phyloP scores from a whole-genome alignment of 2,888 invertebrate species.

The Nemotelus pantherinus region DNA sequence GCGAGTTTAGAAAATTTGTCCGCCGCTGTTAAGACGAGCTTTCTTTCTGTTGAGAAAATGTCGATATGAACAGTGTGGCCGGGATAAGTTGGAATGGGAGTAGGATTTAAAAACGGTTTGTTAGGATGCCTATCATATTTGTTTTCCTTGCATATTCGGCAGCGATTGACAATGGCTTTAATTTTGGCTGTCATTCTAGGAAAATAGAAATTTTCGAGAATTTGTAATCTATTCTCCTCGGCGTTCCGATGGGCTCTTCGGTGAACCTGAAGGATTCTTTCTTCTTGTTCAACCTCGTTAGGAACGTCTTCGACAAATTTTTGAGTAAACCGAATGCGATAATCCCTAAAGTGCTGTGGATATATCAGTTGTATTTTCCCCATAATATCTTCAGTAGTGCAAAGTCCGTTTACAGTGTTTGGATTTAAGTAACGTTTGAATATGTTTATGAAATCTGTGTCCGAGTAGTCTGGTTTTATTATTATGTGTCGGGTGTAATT shows the following conservation, averaged over 20 bases:
- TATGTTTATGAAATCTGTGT: background rate
- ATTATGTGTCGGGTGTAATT: background rate
- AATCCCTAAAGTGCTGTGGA: background rate
- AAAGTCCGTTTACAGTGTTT: background rate
- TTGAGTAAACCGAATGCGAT: background rate
- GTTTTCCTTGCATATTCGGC: too few relatives aligned
- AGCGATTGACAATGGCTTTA: too few relatives aligned
- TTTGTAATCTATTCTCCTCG: conserved; percentile 30
- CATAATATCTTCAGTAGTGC: background rate
- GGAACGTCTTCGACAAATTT: background rate
- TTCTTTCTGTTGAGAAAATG: too few relatives aligned
- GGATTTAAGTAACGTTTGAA: background rate
- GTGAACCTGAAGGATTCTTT: background rate
- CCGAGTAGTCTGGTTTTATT: background rate
- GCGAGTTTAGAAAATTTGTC: too few relatives aligned
- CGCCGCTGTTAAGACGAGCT: too few relatives aligned
- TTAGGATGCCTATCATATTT: too few relatives aligned
- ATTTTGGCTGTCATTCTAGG: background rate
- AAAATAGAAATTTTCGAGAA: background rate
- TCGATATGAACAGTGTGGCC: too few relatives aligned
- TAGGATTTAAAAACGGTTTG: too few relatives aligned
- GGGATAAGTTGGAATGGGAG: too few relatives aligned
- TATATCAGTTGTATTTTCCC: background rate
- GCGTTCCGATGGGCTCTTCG: conserved; percentile 29
- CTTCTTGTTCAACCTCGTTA: background rate